Evolutionary conservation across 2,888 invertebrate species (phyloP).

Genomic region (Polymixis lichenea): DNA sequence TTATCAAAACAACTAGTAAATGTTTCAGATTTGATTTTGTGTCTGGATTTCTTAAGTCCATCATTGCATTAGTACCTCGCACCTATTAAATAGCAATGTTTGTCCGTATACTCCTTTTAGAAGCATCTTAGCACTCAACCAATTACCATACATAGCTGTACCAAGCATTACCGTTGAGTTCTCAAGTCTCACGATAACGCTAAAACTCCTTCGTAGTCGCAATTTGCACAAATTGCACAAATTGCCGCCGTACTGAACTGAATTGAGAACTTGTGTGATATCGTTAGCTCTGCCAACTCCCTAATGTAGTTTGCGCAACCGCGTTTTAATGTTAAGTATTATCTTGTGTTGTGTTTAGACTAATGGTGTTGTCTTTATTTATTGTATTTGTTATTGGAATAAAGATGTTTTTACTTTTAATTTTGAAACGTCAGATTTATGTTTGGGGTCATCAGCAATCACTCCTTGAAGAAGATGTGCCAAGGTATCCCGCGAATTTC

Average conservation of each 20-base stretch:
- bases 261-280: slow-evolving; percentile 79
- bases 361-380: slow-evolving; percentile 7
- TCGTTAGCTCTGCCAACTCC: slow-evolving; percentile 74
- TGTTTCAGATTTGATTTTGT: no score
- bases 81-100: slow-evolving; percentile 19
- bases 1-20: no score
- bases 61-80: neutral
- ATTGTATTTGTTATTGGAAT: neutral
- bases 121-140: slow-evolving; percentile 66
- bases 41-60: neutral
- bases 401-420: neutral
- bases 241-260: slow-evolving; percentile 78
- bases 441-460: neutral
- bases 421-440: neutral
- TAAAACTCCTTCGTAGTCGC: slow-evolving; percentile 73
- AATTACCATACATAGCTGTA: slow-evolving; percentile 65
- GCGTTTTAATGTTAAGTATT: slow-evolving; percentile 57
- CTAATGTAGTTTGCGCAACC: slow-evolving; percentile 66
- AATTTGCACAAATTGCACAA: slow-evolving; percentile 85
- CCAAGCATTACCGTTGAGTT: slow-evolving; percentile 56
- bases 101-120: slow-evolving; percentile 33
- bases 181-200: slow-evolving; percentile 72
- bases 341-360: slow-evolving; percentile 35
- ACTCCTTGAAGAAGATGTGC: no score
- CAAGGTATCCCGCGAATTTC: no score